Conservation (phyloP, 2,113 vertebrate species). For the Grus americana region DNA sequence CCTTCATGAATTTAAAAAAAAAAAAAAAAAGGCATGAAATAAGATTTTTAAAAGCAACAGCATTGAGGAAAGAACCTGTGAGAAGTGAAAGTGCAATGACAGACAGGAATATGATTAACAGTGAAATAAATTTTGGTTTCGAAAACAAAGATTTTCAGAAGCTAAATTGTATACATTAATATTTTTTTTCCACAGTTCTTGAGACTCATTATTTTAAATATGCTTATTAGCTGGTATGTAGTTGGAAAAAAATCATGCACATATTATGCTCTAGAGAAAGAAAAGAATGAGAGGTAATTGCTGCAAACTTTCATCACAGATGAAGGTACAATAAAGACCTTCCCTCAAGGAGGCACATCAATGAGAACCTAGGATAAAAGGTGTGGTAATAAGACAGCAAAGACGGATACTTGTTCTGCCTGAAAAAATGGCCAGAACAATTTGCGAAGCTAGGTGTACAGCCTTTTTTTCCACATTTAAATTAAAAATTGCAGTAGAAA, state of each 20-base stretch:
- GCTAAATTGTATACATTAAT: background rate
- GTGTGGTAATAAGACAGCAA: background rate
- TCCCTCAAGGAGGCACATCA: conserved; percentile 5
- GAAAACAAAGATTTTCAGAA: background rate
- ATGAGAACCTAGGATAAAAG: background rate
- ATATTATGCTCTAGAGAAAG: background rate
- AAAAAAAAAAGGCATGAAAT: background rate
- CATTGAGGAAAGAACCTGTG: background rate
- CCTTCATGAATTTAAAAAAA: background rate
- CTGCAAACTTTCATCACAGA: conserved; percentile 1
- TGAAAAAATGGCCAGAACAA: background rate
- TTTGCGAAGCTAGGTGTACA: background rate
- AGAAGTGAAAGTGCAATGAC: background rate
- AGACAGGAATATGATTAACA: background rate
- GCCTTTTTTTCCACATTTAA: background rate
- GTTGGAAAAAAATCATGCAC: background rate
- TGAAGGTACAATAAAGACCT: conserved; percentile 15
- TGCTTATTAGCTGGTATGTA: background rate
- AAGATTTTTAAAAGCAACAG: background rate
- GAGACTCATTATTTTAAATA: background rate
- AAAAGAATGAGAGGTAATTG: conserved; percentile 5
- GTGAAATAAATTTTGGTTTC: background rate
- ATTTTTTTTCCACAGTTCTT: background rate
- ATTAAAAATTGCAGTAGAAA: background rate
- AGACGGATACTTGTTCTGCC: background rate